Base-by-base conservation (phyloP, 2,888 invertebrate genomes). In the Cerastis leucographa region DNA sequence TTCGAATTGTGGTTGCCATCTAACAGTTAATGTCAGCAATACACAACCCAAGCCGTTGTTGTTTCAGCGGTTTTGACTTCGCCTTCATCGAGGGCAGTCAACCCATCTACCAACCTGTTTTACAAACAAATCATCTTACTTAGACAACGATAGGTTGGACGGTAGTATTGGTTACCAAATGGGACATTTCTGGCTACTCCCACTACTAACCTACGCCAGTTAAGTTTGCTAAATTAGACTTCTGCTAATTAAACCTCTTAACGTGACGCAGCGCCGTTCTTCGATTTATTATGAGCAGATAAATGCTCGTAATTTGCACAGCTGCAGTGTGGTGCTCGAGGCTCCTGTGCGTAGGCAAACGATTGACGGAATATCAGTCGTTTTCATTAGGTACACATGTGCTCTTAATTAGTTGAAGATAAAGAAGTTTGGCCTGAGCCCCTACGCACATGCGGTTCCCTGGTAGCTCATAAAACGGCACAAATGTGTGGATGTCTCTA, bases 281-380 rank as follows among this genome's bases (percentile, higher is more conserved):
- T 54, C 80, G 71, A 85, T 88, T 88, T 88, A 88, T 80, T 80
- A 78, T 69, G 40, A 64, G 54, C 59, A 67, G 85, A 74, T 86
- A 78, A 87, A 78, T 76, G 77, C 14, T 69, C 61, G 56, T 81
- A 80, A 85, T 88, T 87, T 80, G 76, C 80, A 81, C 80, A 85
- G 81, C 78, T 88, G 80, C 71, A 72, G 25, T 68, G 51, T 67
- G 71, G 69, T 14, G 71, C 71, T 74, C n/a, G 69, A 29, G 68
- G 79, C 80, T 80, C 66, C 61, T 11, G 61, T 46, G 66, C 64
- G 67, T 64, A 66, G 62, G 75, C 66, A 75, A 71, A 72, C 70
- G 78, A 80, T 69, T 80, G 75, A 80, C 22, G 56, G 61, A 78
- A 49, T 51, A 71, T 25, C 69, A 35, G 67, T 81, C 72, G 49